Conservation (phyloP, 2,113 vertebrate species). For the Laterallus jamaicensis region DNA sequence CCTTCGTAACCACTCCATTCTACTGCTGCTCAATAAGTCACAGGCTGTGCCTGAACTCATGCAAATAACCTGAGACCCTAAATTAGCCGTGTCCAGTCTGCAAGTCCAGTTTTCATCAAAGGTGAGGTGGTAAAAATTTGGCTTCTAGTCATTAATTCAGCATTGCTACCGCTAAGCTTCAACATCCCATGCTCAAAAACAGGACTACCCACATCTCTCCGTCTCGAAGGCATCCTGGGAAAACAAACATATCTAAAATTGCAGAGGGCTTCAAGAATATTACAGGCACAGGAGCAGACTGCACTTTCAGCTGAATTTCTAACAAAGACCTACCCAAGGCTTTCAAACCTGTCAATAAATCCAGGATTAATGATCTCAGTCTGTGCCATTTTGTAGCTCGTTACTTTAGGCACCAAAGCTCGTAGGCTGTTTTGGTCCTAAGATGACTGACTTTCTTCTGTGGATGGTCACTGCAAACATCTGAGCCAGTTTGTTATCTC, state of each 20-base stretch:
- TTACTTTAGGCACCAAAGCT: background rate
- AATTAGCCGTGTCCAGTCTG: background rate
- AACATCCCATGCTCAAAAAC: background rate
- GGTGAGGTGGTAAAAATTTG: background rate
- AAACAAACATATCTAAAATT: background rate
- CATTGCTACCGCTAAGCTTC: background rate
- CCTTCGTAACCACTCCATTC: background rate
- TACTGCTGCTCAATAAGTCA: background rate
- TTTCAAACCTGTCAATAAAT: conserved; percentile 39
- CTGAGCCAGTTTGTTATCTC: background rate
- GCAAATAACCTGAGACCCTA: background rate
- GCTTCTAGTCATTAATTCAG: background rate
- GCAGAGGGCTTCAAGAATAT: background rate
- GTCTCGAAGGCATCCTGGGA: background rate
- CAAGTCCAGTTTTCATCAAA: background rate
- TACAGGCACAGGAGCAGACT: background rate
- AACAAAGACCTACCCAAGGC: background rate
- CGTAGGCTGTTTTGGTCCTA: background rate
- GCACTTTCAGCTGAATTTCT: background rate
- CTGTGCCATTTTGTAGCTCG: background rate
- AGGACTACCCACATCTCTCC: background rate
- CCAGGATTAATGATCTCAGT: conserved; percentile 7
- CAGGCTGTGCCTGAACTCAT: background rate
- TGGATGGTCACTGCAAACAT: background rate
- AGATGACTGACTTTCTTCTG: background rate